Percentiles rank a stretch among this genome's conserved stretches.
Evolutionary conservation across 2,888 invertebrate species (phyloP).

Genomic region (Lucinisca nassula): DNA sequence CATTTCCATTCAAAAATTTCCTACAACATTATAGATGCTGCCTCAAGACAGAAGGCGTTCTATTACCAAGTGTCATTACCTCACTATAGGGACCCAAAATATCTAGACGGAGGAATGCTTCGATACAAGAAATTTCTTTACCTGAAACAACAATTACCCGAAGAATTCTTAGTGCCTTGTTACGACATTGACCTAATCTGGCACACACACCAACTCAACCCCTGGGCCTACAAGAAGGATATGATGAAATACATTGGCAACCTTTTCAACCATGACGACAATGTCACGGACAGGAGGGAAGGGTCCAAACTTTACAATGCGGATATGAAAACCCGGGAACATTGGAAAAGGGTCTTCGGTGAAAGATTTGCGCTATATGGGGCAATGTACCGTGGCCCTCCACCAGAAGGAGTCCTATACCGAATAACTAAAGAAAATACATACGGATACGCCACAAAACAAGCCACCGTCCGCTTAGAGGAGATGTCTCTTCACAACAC

Average conservation of each 20-base stretch:
- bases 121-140: constrained; percentile 88
- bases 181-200: constrained; percentile 89
- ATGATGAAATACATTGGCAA: constrained; percentile 80
- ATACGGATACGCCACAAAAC: constrained; percentile 75
- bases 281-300: constrained; percentile 88
- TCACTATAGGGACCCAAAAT: constrained; percentile 88
- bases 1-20: constrained; percentile 63
- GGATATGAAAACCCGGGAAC: constrained; percentile 87
- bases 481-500: background rate
- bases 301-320: constrained; percentile 88
- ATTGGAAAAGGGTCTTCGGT: constrained; percentile 87
- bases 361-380: constrained; percentile 87
- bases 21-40: constrained; percentile 88
- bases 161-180: constrained; percentile 88
- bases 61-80: constrained; percentile 89
- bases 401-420: constrained; percentile 87
- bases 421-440: constrained; percentile 82
- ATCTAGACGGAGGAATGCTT: constrained; percentile 86
- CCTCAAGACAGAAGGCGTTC: constrained; percentile 88
- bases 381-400: constrained; percentile 88
- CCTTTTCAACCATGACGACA: constrained; percentile 89
- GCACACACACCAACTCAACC: constrained; percentile 89
- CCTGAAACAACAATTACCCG: constrained; percentile 87
- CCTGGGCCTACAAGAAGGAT: constrained; percentile 82
- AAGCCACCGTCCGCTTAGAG: constrained; percentile 51